Base-by-base conservation (phyloP, 1,140 invertebrate genomes). In the Lepidurus apus region DNA sequence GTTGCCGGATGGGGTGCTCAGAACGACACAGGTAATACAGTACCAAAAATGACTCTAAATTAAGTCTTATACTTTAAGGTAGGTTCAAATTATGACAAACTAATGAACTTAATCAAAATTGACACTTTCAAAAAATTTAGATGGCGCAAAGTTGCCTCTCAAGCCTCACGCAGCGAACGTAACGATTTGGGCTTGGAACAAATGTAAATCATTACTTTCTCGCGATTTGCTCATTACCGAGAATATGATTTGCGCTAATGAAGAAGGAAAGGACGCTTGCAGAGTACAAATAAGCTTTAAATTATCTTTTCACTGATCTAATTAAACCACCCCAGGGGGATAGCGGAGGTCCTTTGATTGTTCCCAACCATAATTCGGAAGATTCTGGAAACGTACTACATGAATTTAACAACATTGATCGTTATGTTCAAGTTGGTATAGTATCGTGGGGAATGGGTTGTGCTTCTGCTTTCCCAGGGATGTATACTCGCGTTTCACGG, bases 361-460 rank as follows among this genome's bases (percentile, higher is more conserved):
- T 77, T 13, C n/a, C 21, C 10, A 65, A 65, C 13, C 17, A 65
- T 7, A 65, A 34, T 34, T 34, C 13, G 53, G 53, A 65, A 7
- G 53, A 65, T 21, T 65, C 53, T 65, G 53, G 21, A 17, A 65
- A 65, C 13, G 53, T 21, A 65, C 17, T 65, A 1, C 34, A 34
- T 34, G 53, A 65, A 11, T 7, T 9, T n/a, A 9, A 21, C 53
- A 65, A 21, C 53, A n/a, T 21, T 7, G 3, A n/a, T 65, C 53
- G 53, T 65, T 65, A 65, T 17, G 2, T n/a, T 65, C 76, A 77
- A 77, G 21, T 77, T 2, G 76, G 76, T 65, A 53, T 77, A 13
- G 76, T 77, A 45, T 53, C 44, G 44, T 77, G 76, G 76, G 76
- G 75, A 24, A 76, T 47, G 34, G 75, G 75, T 44, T 76, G 75